Evolutionary conservation across 2,797 vertebrate species (phyloP).

Genomic region (Anisognathus igniventris): DNA sequence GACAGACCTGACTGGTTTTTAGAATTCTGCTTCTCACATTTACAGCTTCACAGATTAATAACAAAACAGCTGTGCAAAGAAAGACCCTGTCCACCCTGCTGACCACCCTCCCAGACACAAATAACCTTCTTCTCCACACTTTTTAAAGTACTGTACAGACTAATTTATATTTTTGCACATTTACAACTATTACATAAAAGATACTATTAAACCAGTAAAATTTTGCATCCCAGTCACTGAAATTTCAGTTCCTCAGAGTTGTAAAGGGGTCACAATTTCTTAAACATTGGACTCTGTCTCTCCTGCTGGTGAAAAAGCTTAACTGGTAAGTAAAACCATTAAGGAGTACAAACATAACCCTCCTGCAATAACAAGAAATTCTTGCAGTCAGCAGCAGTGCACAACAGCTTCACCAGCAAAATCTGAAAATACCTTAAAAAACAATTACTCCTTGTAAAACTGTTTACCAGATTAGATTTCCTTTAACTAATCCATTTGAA

Average conservation of each 20-base stretch:
- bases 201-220: background rate
- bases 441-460: background rate
- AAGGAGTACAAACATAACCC: background rate
- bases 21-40: background rate
- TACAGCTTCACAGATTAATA: background rate
- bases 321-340: background rate
- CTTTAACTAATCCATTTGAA: background rate
- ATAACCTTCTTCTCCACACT: background rate
- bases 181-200: background rate
- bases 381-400: background rate
- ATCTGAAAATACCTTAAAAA: background rate
- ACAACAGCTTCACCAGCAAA: background rate
- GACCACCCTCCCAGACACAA: background rate
- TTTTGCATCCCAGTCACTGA: background rate
- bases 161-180: background rate
- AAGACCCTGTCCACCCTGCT: background rate
- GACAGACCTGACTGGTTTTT: background rate
- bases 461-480: background rate
- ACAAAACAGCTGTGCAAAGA: background rate
- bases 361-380: background rate
- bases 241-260: background rate
- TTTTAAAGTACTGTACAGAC: background rate
- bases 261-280: background rate
- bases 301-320: background rate
- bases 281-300: background rate